Evolutionary conservation across 2,113 vertebrate species (phyloP).

Genomic region (Aleadryas rufinucha): DNA sequence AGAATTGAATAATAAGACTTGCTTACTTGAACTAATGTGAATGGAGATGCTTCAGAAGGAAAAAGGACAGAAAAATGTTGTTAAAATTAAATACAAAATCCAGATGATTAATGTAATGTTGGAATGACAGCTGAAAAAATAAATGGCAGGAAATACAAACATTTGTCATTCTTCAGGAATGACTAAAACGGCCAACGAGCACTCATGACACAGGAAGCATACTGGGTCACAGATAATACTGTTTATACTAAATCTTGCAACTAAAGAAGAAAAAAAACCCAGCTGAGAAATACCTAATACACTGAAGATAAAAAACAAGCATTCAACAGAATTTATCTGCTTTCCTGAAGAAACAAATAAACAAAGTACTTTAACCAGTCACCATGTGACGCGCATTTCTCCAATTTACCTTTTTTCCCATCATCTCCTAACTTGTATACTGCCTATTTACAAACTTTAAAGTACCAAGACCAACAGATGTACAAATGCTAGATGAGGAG

Average conservation of each 20-base stretch:
- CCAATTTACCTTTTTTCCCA: neutral
- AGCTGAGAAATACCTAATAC: neutral
- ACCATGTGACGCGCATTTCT: neutral
- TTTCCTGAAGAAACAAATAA: neutral
- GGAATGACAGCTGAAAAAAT: neutral
- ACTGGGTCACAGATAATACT: neutral
- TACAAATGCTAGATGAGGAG: neutral
- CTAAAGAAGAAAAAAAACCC: neutral
- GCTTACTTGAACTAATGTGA: constrained; percentile 7
- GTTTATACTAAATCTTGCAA: neutral
- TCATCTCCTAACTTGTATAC: neutral
- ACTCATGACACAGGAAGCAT: neutral
- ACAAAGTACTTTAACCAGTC: neutral
- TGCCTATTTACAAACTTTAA: neutral
- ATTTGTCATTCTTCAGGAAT: neutral
- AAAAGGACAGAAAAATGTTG: neutral
- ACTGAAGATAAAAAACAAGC: neutral
- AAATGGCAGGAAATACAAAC: neutral
- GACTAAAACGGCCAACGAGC: neutral
- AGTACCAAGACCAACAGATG: neutral
- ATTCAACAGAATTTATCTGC: neutral
- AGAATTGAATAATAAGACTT: constrained; percentile 33
- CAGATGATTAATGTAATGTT: neutral
- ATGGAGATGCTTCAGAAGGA: neutral
- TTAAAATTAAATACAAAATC: neutral